phyloP scores from a whole-genome alignment of 2,113 vertebrate genomes.

The Gopherus flavomarginatus region DNA sequence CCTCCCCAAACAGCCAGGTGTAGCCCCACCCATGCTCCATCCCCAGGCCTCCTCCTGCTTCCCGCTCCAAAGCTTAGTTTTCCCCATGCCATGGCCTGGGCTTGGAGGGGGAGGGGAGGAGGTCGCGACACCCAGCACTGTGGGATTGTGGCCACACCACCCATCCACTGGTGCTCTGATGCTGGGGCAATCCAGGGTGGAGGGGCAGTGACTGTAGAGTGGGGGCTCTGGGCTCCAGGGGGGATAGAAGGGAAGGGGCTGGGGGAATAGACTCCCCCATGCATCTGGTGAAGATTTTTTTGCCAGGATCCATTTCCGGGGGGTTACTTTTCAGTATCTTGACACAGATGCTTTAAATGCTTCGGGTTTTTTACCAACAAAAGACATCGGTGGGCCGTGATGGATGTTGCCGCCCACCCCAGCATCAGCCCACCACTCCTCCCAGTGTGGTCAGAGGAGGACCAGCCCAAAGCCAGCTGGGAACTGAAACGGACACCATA shows the following conservation, averaged over 20 bases:
- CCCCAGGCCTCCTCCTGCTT: too few relatives aligned
- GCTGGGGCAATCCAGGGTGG: too few relatives aligned
- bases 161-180: too few relatives aligned
- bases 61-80: too few relatives aligned
- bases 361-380: conserved; percentile 32
- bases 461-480: neutral
- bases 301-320: conserved; percentile 50
- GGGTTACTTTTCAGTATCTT: conserved; percentile 49
- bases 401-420: neutral
- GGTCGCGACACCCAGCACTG: too few relatives aligned
- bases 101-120: too few relatives aligned
- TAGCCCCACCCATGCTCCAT: too few relatives aligned
- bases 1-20: too few relatives aligned
- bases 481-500: neutral
- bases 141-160: too few relatives aligned
- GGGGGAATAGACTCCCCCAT: conserved; percentile 20
- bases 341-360: conserved; percentile 36
- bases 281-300: conserved; percentile 42
- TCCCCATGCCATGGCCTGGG: too few relatives aligned
- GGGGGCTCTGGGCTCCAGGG: too few relatives aligned
- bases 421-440: neutral
- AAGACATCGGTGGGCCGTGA: neutral
- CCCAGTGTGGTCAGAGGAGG: neutral
- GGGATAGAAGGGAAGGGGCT: neutral
- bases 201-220: too few relatives aligned